phyloP scores from a whole-genome alignment of 2,888 invertebrate species.

The Ormyrus rosae region DNA sequence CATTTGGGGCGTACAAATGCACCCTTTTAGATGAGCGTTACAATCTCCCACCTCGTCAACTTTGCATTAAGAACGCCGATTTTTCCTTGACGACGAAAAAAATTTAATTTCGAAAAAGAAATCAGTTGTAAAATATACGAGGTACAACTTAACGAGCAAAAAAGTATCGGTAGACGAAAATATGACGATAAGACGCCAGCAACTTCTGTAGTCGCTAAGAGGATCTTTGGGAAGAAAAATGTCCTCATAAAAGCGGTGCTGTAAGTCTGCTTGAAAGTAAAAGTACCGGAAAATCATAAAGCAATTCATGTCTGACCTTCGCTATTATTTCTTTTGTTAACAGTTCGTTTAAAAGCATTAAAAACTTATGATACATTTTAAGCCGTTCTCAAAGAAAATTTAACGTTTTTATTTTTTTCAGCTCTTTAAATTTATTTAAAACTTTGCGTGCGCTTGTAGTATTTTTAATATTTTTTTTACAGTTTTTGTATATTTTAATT shows the following conservation, averaged over 20 bases:
- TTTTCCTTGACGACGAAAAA: not conserved
- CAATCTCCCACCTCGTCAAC: no score
- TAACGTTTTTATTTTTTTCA: slow-evolving; percentile 11
- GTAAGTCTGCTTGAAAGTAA: slow-evolving; percentile 9
- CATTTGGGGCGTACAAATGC: no score
- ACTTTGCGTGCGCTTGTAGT: no score
- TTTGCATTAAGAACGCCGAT: no score
- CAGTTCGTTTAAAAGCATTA: not conserved
- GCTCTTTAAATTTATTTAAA: not conserved
- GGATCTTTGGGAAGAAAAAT: slow-evolving; percentile 32
- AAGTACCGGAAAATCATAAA: slow-evolving; percentile 37
- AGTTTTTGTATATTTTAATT: no score
- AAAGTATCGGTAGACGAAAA: slow-evolving; percentile 18
- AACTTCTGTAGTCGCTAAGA: slow-evolving; percentile 30
- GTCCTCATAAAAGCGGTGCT: slow-evolving; percentile 26
- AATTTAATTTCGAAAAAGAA: slow-evolving; percentile 9
- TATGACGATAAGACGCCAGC: slow-evolving; percentile 20
- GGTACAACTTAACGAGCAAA: slow-evolving; percentile 23
- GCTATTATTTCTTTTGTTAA: not conserved
- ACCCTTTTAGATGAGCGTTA: no score
- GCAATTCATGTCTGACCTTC: slow-evolving; percentile 20
- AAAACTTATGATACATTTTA: not conserved
- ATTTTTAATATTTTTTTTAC: no score
- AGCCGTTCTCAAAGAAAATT: not conserved
- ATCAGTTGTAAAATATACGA: slow-evolving; percentile 11